A percentile compares a stretch with the other conserved stretches of the same genome.
Conservation (phyloP, 2,797 vertebrate species). For the Sparus aurata region DNA sequence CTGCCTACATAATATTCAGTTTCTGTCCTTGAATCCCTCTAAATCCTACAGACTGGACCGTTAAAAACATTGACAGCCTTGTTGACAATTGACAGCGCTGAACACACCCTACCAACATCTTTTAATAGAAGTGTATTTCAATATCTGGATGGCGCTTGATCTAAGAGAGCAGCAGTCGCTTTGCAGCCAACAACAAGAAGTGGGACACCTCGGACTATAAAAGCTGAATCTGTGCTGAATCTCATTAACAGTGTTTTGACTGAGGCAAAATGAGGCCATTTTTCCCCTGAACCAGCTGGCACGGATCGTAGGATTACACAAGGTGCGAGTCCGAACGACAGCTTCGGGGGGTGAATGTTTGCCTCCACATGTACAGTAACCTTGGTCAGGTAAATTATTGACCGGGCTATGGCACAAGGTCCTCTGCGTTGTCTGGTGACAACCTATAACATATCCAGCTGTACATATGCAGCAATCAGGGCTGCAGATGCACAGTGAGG, state of each 20-base stretch:
- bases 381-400: constrained; percentile 77
- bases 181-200: constrained; percentile 39
- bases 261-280: constrained; percentile 48
- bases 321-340: constrained; percentile 41
- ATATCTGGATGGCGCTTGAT: constrained; percentile 14
- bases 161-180: not conserved
- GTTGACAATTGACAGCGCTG: not conserved
- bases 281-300: constrained; percentile 35
- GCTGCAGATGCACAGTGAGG: not conserved
- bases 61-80: not conserved
- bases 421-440: constrained; percentile 59
- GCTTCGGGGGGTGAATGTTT: constrained; percentile 59
- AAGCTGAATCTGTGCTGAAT: constrained; percentile 30
- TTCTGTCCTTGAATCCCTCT: too few species aligned
- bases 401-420: constrained; percentile 59
- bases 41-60: too few species aligned
- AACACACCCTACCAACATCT: not conserved
- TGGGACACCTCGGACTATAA: constrained; percentile 17
- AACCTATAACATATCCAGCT: constrained; percentile 18
- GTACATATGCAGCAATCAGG: not conserved
- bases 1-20: too few species aligned
- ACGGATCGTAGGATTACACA: constrained; percentile 42
- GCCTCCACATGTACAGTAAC: constrained; percentile 72
- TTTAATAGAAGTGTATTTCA: constrained; percentile 20
- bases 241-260: constrained; percentile 42